A percentile compares a stretch with the other conserved stretches of the same genome.
These are phyloP conservation scores for Terrapene triunguis DNA, from an alignment of 2,113 vertebrate species.

Conservation along the genomic window DNA sequence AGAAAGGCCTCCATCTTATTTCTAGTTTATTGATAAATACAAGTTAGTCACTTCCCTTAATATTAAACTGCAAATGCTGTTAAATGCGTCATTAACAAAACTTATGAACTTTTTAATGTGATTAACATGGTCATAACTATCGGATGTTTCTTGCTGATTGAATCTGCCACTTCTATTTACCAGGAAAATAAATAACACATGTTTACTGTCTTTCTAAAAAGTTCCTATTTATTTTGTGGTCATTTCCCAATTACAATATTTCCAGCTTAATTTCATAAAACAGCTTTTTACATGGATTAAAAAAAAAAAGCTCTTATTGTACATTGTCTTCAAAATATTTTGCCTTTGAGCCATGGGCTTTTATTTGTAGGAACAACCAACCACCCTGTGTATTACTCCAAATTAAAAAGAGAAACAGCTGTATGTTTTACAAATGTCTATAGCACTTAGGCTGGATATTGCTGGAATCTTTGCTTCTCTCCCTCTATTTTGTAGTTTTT, in stretches of 20 bases:
- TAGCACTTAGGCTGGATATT: conserved; percentile 40
- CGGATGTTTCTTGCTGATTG: conserved; percentile 97
- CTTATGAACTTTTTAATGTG: conserved; percentile 89
- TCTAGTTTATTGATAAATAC: conserved; percentile 87
- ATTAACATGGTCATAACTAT: conserved; percentile 97
- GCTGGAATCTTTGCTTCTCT: conserved; percentile 33
- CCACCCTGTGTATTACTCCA: conserved; percentile 58
- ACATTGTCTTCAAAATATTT: conserved; percentile 83
- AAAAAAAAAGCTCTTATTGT: conserved; percentile 73
- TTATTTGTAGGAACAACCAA: conserved; percentile 77
- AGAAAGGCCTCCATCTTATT: conserved; percentile 82
- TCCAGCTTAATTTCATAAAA: conserved; percentile 87
- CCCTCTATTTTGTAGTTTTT: conserved; percentile 43
- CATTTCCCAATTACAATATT: conserved; percentile 86
- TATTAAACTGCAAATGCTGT: conserved; percentile 83
- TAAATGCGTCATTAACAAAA: conserved; percentile 88
- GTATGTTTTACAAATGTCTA: conserved; percentile 48
- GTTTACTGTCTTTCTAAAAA: conserved; percentile 86
- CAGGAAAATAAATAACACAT: conserved; percentile 98
- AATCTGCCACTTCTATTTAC: conserved; percentile 97
- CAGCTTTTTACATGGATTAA: conserved; percentile 80
- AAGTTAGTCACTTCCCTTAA: conserved; percentile 73
- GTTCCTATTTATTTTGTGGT: conserved; percentile 86
- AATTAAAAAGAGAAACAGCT: conserved; percentile 81
- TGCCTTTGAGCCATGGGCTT: conserved; percentile 79